phyloP scores from a whole-genome alignment of 2,113 vertebrate genomes.

The Malurus alboscapulatus region DNA sequence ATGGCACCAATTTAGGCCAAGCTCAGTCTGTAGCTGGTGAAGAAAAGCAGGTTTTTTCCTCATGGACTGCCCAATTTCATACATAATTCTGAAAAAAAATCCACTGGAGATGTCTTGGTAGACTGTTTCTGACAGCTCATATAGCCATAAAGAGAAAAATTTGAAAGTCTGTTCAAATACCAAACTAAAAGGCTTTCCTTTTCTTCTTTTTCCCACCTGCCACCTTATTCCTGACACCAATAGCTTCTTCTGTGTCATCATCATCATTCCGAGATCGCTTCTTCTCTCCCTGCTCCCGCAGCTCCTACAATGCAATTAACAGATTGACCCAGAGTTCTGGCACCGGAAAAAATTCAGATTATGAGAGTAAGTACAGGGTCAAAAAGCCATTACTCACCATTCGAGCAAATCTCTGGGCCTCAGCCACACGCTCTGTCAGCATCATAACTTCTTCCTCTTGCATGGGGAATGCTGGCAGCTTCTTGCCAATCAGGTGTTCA shows the following conservation, averaged over 20 bases:
- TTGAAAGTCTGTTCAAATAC: neutral
- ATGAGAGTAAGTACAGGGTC: rapidly evolving
- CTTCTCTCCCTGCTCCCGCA: constrained; percentile 90
- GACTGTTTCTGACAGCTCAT: neutral
- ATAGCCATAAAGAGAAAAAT: neutral
- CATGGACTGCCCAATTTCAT: neutral
- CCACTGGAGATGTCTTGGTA: neutral
- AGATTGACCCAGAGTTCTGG: neutral
- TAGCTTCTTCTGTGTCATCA: constrained; percentile 85
- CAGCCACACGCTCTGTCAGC: constrained; percentile 91
- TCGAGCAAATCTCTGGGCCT: constrained; percentile 92
- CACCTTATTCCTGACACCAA: constrained; percentile 91
- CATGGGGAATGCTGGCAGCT: constrained; percentile 91
- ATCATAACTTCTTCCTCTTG: constrained; percentile 98
- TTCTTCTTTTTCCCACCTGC: constrained; percentile 84
- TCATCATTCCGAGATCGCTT: constrained; percentile 78
- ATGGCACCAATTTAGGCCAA: neutral
- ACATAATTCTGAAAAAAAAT: neutral
- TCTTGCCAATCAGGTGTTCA: constrained; percentile 94
- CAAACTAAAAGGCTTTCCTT: constrained; percentile 66
- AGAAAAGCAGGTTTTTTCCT: neutral
- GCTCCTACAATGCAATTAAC: constrained; percentile 76
- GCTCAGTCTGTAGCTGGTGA: neutral
- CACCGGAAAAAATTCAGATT: neutral
- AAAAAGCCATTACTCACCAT: constrained; percentile 76